Percentiles rank a stretch among this genome's conserved stretches.
These are phyloP conservation scores for Smutsia gigantea DNA, from an alignment of 2,797 vertebrate genomes.

Conservation along the genomic window DNA sequence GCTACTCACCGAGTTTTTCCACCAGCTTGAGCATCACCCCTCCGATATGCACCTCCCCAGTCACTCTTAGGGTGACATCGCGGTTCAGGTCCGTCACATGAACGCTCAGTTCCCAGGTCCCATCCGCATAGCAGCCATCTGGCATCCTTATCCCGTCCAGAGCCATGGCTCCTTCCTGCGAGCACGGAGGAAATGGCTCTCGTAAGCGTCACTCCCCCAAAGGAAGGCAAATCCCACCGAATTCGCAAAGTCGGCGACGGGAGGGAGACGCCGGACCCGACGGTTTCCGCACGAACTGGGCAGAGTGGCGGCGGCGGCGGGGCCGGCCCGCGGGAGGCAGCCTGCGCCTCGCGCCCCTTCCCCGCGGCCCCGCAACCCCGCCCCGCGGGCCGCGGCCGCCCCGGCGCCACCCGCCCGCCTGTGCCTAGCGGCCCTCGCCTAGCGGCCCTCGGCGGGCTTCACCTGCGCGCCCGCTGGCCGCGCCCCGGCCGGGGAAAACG, in stretches of 20 bases:
- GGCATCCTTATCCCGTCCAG: constrained; percentile 99
- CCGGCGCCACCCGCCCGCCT: neutral
- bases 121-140: constrained; percentile 99
- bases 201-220: constrained; percentile 75
- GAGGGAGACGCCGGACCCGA: neutral
- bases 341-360: neutral
- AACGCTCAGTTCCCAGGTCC: constrained; percentile 99
- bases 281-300: neutral
- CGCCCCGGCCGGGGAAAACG: neutral
- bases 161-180: constrained; percentile 91
- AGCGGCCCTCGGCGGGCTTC: constrained; percentile 61
- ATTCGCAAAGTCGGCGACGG: neutral
- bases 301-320: neutral
- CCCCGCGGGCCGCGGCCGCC: neutral
- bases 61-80: constrained; percentile 97
- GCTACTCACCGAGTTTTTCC: constrained; percentile 95
- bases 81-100: constrained; percentile 97
- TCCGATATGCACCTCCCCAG: constrained; percentile 98
- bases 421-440: neutral
- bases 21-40: constrained; percentile 99
- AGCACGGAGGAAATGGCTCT: constrained; percentile 80
- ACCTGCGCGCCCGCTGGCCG: constrained; percentile 55
- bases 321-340: neutral
- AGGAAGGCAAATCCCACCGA: constrained; percentile 61
- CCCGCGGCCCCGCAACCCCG: neutral